phyloP scores from a whole-genome alignment of 1,140 invertebrate genomes.

The Scylla paramamosain region DNA sequence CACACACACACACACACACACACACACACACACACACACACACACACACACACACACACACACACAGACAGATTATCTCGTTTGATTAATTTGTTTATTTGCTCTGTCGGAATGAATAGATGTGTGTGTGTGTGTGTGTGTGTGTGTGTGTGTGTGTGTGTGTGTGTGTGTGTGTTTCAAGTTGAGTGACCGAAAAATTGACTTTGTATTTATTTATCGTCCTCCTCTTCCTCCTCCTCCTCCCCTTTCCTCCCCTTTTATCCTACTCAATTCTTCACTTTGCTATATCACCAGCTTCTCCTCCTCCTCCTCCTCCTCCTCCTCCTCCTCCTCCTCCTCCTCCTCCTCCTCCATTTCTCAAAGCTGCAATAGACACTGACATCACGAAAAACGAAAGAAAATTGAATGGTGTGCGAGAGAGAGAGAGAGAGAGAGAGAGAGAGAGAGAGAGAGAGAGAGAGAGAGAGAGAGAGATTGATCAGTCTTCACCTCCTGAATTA shows the following conservation, averaged over 20 bases:
- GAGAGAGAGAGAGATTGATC: conserved; percentile 13
- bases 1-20: too few species aligned
- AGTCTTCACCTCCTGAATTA: neutral
- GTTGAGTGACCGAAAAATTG: too few species aligned
- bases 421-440: conserved; percentile 20
- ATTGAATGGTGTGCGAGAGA: neutral
- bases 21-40: too few species aligned
- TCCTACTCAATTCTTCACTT: too few species aligned
- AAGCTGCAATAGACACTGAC: neutral
- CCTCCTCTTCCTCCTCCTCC: neutral
- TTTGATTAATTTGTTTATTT: too few species aligned
- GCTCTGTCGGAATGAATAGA: neutral
- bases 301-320: neutral
- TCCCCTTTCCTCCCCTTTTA: too few species aligned
- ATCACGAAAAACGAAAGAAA: neutral
- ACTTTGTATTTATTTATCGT: neutral
- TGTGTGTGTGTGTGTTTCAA: neutral
- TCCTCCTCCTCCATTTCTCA: neutral
- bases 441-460: conserved; percentile 19
- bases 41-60: too few species aligned
- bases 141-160: neutral
- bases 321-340: neutral
- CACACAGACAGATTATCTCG: too few species aligned
- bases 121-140: neutral
- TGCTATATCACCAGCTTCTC: too few species aligned